Evolutionary conservation across 2,888 invertebrate species (phyloP).

Genomic region (Amphipyra berbera): DNA sequence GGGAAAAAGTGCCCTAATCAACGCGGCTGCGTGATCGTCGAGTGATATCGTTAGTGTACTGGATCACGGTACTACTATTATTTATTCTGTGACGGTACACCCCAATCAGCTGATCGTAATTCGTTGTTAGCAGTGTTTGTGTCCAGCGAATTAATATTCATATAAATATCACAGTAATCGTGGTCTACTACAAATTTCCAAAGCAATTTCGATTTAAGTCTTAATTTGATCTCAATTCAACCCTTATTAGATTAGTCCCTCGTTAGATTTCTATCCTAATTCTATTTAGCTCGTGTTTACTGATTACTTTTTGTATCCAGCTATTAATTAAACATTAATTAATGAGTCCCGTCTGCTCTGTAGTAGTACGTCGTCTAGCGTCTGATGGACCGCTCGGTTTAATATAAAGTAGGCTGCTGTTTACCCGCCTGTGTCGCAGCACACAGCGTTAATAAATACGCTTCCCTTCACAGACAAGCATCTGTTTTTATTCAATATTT

Average conservation of each 20-base stretch:
- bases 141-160: too few species aligned
- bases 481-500: constrained; percentile 77
- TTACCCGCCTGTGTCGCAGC: constrained; percentile 80
- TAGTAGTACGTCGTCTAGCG: constrained; percentile 27
- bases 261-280: constrained; percentile 45
- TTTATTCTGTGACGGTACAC: too few species aligned
- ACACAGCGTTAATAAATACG: constrained; percentile 83
- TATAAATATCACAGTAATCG: too few species aligned
- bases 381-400: constrained; percentile 71
- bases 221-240: constrained; percentile 18
- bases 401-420: constrained; percentile 84
- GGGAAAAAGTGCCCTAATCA: too few species aligned
- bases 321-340: constrained; percentile 53
- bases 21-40: too few species aligned
- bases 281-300: constrained; percentile 48
- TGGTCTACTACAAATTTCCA: too few species aligned
- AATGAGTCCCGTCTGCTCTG: constrained; percentile 45
- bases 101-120: too few species aligned
- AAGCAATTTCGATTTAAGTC: background rate
- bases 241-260: constrained; percentile 42
- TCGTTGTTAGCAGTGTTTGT: too few species aligned
- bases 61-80: too few species aligned
- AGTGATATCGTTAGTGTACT: too few species aligned
- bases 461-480: constrained; percentile 72
- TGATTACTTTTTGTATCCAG: constrained; percentile 50